Conservation (phyloP, 1,140 invertebrate species). For the Lordiphosa clarofinis region DNA sequence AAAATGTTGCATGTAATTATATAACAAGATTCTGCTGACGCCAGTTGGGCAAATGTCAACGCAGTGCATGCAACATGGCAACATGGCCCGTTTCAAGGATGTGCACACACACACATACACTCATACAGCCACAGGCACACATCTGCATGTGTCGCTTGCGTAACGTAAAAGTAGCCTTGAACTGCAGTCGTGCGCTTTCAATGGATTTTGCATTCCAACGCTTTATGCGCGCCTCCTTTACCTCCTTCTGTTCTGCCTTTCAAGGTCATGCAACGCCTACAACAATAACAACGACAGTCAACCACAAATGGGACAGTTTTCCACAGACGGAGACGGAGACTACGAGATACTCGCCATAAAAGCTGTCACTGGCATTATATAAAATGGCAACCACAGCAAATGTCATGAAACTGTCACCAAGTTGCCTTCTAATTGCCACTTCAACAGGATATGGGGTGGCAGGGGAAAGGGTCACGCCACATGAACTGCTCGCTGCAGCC, state of each 20-base stretch:
- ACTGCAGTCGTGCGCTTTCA: conserved; percentile 75
- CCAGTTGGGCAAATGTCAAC: conserved; percentile 54
- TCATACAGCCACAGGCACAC: conserved; percentile 1
- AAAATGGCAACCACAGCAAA: conserved; percentile 29
- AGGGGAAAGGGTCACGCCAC: background rate
- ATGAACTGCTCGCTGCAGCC: background rate
- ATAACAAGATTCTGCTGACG: conserved; percentile 18
- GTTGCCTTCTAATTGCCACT: conserved; percentile 38
- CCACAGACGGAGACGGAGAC: background rate
- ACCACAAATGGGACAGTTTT: background rate
- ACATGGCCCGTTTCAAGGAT: conserved; percentile 63
- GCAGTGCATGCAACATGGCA: conserved; percentile 53
- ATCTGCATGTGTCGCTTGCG: conserved; percentile 47
- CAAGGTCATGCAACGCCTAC: conserved; percentile 54
- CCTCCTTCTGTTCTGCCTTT: conserved; percentile 2
- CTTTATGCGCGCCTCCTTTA: conserved; percentile 18
- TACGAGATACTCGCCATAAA: conserved; percentile 14
- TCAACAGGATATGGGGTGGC: background rate
- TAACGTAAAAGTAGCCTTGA: conserved; percentile 77
- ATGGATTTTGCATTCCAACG: conserved; percentile 69
- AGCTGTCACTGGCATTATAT: conserved; percentile 42
- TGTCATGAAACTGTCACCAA: conserved; percentile 25
- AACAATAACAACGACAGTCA: conserved; percentile 22
- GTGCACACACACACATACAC: conserved; percentile 32
- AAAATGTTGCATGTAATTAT: conserved; percentile 11